These are phyloP conservation scores for Cuniculus paca DNA, from an alignment of 2,797 vertebrate genomes.

Conservation along the genomic window DNA sequence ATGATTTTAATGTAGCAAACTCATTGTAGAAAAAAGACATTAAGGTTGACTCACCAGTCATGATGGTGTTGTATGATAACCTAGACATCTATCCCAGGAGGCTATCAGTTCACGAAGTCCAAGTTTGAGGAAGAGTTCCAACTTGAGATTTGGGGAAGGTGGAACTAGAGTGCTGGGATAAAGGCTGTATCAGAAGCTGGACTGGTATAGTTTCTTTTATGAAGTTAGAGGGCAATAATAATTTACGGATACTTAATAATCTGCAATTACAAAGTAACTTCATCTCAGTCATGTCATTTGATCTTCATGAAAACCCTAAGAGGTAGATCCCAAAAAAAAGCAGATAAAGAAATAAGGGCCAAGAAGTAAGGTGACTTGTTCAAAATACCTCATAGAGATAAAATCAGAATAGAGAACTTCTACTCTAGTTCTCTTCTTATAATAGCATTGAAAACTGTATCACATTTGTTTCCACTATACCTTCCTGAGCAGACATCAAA, in stretches of 20 bases:
- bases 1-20: not conserved
- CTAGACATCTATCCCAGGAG: not conserved
- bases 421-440: not conserved
- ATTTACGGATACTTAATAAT: not conserved
- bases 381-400: not conserved
- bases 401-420: not conserved
- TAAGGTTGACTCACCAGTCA: not conserved
- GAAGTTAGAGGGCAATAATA: not conserved
- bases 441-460: not conserved
- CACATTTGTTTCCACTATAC: not conserved
- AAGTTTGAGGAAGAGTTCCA: conserved; percentile 16
- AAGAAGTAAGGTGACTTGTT: conserved; percentile 22
- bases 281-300: not conserved
- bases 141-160: conserved; percentile 1
- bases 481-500: not conserved
- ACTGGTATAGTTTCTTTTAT: not conserved
- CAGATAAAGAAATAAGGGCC: not conserved
- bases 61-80: not conserved
- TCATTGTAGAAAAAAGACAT: not conserved
- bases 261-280: not conserved
- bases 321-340: not conserved
- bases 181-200: not conserved
- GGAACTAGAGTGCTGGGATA: not conserved
- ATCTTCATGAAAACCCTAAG: not conserved
- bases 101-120: not conserved